A percentile compares a stretch with the other conserved stretches of the same genome.
Evolutionary conservation across 2,113 vertebrate species (phyloP).

Genomic region (Hippocampus barbouri): DNA sequence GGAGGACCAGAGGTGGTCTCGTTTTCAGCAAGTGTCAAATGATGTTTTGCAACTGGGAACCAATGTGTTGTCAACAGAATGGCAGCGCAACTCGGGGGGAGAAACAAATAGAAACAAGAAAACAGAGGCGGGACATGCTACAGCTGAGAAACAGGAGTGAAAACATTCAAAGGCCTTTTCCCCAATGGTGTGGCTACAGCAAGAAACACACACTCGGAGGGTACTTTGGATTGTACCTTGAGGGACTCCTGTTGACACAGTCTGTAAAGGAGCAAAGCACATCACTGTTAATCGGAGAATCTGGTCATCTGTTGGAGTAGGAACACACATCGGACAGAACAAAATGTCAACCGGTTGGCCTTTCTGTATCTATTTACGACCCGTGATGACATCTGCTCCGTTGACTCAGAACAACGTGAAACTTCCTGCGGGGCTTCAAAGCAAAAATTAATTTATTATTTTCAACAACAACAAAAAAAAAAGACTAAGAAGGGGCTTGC

Average conservation of each 20-base stretch:
- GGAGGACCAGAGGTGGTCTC: constrained; percentile 30
- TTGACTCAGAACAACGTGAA: neutral
- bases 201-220: neutral
- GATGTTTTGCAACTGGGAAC: constrained; percentile 2
- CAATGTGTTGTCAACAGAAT: neutral
- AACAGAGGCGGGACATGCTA: neutral
- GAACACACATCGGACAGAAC: neutral
- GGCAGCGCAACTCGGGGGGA: neutral
- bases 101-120: constrained; percentile 10
- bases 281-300: neutral
- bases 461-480: too few species aligned
- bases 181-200: neutral
- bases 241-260: neutral
- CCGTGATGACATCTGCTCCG: too few species aligned
- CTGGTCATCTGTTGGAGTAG: neutral
- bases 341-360: too few species aligned
- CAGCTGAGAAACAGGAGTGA: neutral
- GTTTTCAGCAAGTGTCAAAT: neutral
- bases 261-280: neutral
- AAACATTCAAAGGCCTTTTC: neutral
- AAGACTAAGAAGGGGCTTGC: neutral
- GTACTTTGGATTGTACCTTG: neutral
- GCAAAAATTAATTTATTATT: too few species aligned
- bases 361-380: too few species aligned
- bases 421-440: neutral